Percentiles rank a stretch among this genome's conserved stretches.
Evolutionary conservation across 2,888 invertebrate genomes (phyloP).

Genomic region (Alentia gelatinosa): DNA sequence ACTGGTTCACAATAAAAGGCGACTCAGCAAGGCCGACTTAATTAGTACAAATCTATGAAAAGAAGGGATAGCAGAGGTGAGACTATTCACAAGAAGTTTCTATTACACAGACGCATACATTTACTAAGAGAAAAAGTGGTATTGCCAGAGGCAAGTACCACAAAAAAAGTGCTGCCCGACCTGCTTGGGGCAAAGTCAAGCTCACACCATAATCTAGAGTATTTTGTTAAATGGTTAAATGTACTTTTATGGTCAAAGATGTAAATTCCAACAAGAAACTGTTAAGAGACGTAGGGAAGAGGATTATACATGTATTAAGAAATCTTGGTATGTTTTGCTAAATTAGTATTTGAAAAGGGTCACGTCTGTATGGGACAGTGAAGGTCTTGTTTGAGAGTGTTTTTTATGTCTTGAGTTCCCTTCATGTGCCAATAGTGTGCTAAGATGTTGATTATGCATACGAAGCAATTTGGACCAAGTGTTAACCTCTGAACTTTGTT

Average conservation of each 20-base stretch:
- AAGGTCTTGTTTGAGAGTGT: background rate
- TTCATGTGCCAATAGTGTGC: too few species aligned
- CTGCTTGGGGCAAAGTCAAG: background rate
- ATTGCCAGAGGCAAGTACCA: too few species aligned
- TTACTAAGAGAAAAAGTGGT: slow-evolving; percentile 32
- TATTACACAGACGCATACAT: background rate
- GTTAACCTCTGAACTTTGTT: background rate
- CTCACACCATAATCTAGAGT: slow-evolving; percentile 52
- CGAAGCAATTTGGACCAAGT: background rate
- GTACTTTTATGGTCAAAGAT: slow-evolving; percentile 25
- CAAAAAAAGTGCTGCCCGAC: background rate
- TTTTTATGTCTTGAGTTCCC: background rate
- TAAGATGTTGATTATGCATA: background rate
- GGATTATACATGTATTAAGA: slow-evolving; percentile 37
- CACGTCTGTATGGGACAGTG: background rate
- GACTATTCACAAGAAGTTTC: slow-evolving; percentile 46
- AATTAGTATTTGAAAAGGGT: slow-evolving; percentile 13
- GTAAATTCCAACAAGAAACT: slow-evolving; percentile 50
- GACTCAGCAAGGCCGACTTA: slow-evolving; percentile 44
- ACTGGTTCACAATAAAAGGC: slow-evolving; percentile 30
- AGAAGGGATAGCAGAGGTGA: slow-evolving; percentile 48
- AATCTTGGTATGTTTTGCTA: slow-evolving; percentile 7
- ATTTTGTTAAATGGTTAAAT: slow-evolving; percentile 48
- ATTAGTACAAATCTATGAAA: slow-evolving; percentile 19
- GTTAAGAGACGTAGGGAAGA: slow-evolving; percentile 47